Conservation (phyloP, 2,888 invertebrate species). For the Drosophila nigricruria region DNA sequence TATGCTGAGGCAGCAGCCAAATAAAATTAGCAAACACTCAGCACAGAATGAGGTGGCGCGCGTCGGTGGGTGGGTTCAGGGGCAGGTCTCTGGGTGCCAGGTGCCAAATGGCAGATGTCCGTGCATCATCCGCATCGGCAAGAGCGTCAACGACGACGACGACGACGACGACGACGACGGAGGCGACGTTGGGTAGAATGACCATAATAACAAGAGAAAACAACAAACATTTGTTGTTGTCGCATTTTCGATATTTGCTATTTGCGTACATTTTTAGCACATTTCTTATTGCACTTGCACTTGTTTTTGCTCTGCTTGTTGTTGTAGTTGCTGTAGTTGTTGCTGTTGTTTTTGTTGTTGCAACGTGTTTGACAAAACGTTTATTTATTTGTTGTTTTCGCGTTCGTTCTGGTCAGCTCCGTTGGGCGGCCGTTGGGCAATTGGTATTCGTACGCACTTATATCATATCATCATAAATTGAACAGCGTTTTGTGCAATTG, state of each 20-base stretch:
- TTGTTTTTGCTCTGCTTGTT: conserved; percentile 12
- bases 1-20: conserved; percentile 60
- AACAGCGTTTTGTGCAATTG: conserved; percentile 37
- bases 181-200: conserved; percentile 17
- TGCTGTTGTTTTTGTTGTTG: conserved; percentile 5
- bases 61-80: neutral
- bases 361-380: conserved; percentile 24
- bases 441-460: conserved; percentile 41
- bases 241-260: conserved; percentile 46
- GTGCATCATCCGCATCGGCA: conserved; percentile 63
- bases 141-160: conserved; percentile 9
- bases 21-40: conserved; percentile 17
- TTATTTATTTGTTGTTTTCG: conserved; percentile 13
- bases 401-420: neutral
- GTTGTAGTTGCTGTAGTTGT: neutral
- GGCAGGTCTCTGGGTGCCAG: conserved; percentile 52
- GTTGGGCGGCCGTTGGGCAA: neutral
- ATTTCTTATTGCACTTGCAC: conserved; percentile 66
- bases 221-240: conserved; percentile 24
- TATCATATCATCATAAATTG: conserved; percentile 52
- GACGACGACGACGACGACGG: conserved; percentile 10
- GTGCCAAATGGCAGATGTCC: conserved; percentile 67
- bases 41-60: conserved; percentile 17
- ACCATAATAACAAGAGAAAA: conserved; percentile 28
- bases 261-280: conserved; percentile 79